These are phyloP conservation scores for Harpia harpyja DNA, from an alignment of 2,797 vertebrate species.

Conservation along the genomic window DNA sequence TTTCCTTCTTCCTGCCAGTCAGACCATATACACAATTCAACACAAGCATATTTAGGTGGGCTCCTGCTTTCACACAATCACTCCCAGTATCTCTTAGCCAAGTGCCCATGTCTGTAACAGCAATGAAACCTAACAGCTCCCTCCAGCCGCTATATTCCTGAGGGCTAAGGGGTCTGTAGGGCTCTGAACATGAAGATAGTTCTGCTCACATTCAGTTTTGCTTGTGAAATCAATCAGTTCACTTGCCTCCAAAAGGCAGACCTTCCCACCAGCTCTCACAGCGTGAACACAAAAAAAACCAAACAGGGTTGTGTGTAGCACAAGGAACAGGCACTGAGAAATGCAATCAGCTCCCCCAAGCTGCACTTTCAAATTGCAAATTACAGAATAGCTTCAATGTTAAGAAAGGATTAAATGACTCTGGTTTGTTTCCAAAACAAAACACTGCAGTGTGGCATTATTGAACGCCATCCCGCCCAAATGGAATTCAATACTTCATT, in stretches of 20 bases:
- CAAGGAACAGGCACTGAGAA: background rate
- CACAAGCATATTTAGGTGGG: background rate
- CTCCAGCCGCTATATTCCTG: background rate
- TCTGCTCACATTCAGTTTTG: background rate
- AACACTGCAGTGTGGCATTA: background rate
- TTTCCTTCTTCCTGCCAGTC: background rate
- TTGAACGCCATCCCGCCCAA: background rate
- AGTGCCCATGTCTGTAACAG: background rate
- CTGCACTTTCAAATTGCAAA: conserved; percentile 12
- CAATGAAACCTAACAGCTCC: background rate
- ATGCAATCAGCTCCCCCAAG: conserved; percentile 31
- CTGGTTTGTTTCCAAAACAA: conserved; percentile 9
- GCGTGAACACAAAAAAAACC: background rate
- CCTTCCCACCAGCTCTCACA: background rate
- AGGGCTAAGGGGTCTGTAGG: background rate
- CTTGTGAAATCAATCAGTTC: background rate
- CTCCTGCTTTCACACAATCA: background rate
- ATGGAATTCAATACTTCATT: background rate
- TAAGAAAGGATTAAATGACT: conserved; percentile 5
- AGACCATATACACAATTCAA: background rate
- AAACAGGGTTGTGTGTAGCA: background rate
- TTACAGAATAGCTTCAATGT: background rate
- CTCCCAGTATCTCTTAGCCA: background rate
- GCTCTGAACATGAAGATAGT: background rate
- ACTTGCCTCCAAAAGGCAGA: background rate